phyloP scores from a whole-genome alignment of 1,140 invertebrate species.

The Drosophila equinoxialis region DNA sequence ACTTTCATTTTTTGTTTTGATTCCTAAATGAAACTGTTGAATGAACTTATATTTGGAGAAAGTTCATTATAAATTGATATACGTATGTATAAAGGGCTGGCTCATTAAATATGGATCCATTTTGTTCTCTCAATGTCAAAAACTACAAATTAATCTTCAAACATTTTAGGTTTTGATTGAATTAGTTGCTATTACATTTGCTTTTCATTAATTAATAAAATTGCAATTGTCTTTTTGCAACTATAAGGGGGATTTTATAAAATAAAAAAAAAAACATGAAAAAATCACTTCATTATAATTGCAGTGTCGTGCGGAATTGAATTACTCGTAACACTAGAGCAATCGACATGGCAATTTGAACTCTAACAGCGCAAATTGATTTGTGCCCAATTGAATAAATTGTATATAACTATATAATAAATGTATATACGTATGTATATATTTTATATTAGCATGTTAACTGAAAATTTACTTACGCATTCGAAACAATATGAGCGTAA shows the following conservation, averaged over 20 bases:
- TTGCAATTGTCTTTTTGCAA: not conserved
- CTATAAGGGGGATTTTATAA: too few relatives aligned
- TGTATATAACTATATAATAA: constrained; percentile 18
- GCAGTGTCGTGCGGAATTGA: constrained; percentile 23
- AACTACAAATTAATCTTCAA: too few relatives aligned
- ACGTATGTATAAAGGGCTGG: too few relatives aligned
- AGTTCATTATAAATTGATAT: too few relatives aligned
- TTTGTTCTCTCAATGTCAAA: too few relatives aligned
- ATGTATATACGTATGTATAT: constrained; percentile 3
- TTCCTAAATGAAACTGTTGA: too few relatives aligned
- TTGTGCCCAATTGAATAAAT: constrained; percentile 62
- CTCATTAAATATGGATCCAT: too few relatives aligned
- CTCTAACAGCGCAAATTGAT: constrained; percentile 65
- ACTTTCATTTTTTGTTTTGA: too few relatives aligned
- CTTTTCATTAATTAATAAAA: not conserved
- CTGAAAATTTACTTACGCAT: constrained; percentile 42
- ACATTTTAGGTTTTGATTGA: not conserved
- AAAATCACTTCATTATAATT: constrained; percentile 22
- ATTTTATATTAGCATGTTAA: constrained; percentile 68
- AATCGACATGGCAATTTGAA: constrained; percentile 66
- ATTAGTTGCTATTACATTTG: not conserved
- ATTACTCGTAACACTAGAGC: constrained; percentile 40
- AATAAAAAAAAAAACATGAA: too few relatives aligned
- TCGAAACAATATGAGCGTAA: constrained; percentile 31
- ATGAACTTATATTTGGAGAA: too few relatives aligned